Conservation (phyloP, 2,113 vertebrate genomes). For the Carassius auratus region DNA sequence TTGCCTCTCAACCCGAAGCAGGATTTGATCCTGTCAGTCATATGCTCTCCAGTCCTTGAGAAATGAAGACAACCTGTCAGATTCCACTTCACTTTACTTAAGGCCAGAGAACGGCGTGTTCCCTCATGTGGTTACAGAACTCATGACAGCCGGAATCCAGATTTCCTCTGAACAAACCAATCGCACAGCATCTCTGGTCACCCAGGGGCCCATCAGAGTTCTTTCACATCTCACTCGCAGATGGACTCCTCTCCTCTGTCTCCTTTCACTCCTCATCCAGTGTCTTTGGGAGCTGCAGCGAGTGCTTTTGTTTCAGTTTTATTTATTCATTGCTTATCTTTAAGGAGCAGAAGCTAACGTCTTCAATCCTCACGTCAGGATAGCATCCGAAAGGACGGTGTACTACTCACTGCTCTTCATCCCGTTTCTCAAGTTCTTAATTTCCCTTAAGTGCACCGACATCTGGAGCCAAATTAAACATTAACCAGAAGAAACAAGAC, state of each 20-base stretch:
- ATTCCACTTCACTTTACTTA: slow-evolving; percentile 25
- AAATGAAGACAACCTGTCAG: slow-evolving; percentile 41
- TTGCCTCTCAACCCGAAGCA: slow-evolving; percentile 16
- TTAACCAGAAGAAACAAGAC: slow-evolving; percentile 40
- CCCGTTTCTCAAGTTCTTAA: neutral
- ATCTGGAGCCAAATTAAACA: slow-evolving; percentile 47
- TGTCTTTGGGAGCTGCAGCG: neutral
- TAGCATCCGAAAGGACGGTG: neutral
- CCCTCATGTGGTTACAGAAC: slow-evolving; percentile 15
- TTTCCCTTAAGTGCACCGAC: slow-evolving; percentile 51
- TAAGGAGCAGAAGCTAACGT: slow-evolving; percentile 14
- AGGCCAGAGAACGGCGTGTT: neutral
- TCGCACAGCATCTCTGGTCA: neutral
- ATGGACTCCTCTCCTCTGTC: neutral
- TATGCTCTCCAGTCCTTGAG: slow-evolving; percentile 4
- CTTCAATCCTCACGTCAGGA: neutral
- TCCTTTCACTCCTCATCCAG: neutral
- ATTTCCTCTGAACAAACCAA: slow-evolving; percentile 21
- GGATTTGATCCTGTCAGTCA: slow-evolving; percentile 38
- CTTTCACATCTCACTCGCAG: slow-evolving; percentile 24
- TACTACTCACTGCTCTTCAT: neutral
- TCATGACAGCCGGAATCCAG: neutral
- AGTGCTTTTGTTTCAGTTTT: slow-evolving; percentile 23
- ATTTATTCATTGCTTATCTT: slow-evolving; percentile 41
- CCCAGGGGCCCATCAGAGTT: slow-evolving; percentile 20